Evolutionary conservation across 2,797 vertebrate species (phyloP), one percentile per base, ranked within the genome.

Genomic region (Denticeps clupeoides): DNA sequence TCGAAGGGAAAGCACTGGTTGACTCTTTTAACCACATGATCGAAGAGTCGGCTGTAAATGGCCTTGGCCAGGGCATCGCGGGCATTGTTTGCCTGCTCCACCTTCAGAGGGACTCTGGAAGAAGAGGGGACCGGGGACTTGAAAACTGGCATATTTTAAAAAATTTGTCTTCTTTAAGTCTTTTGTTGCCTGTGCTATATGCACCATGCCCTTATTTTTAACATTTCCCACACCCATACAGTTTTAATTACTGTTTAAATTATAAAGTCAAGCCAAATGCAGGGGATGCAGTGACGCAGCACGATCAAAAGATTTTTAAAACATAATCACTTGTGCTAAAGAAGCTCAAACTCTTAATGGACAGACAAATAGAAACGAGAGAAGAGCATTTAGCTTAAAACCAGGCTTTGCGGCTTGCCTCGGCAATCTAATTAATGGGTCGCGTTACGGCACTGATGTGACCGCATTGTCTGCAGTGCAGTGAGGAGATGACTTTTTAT

Each of bases 1-100:
- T 93, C 71, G 56, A 99, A 99, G 21, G 95, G 95, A 66, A 99
- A 99, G 67, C 95, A 99, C 51, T 90, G 88, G 74, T 99, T 99
- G 37, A 97, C 94, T 45, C 95, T 82, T 58, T 88, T 91, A n/a
- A 99, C 95, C 65, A 99, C 94, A 1, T 97, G 95, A 72, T 99
- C 95, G 38, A 99, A 99, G 45, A 99, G 89, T 33, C 90, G 84
- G 73, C 94, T 96, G 53, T 99, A 99, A 23, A 98, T 86, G 0
- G 90, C 90, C 79, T 99, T 99, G 63, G 95, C 95, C 74, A 99
- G 77, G 31, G 95, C 95, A 64, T 99, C 95, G 0, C 94, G 88
- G 16, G 93, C 94, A 51, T 87, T 97, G 81, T 96, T 98, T 10
- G 94, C 94, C 59, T 99, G 95, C 52, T 99, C 94, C 76, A 98